Base-by-base conservation (phyloP, 2,888 invertebrate species). In the Biston betularia region DNA sequence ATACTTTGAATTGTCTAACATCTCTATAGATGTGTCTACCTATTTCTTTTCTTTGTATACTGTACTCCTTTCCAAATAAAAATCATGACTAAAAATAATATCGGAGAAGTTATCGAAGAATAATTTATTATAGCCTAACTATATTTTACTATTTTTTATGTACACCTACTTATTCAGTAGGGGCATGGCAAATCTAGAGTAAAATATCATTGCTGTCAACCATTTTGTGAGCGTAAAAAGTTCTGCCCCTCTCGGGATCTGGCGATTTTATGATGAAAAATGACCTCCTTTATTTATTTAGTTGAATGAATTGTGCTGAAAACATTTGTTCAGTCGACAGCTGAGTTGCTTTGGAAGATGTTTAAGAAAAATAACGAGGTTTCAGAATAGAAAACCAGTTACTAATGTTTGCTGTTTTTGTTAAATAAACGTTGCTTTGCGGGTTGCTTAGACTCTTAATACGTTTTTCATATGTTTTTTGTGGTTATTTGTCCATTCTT, bases 191-290 rank as follows among this genome's bases (percentile, higher is more conserved):
- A 5, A 58, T 58, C 58, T 49, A 58, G 33, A 42, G n/a, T 10
- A 6, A 1, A 10, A 42, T 9, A 58, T 58, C 58, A 50, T 50
- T n/a, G 49, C 0, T 56, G 34, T 45, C 86, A 81, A 79, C 81
- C 79, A 82, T 81, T 81, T 81, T 81, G 80, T 80, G 48, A 38
- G 76, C 64, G 76, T 70, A 86, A 86, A 87, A 86, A 83, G 73
- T 79, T 80, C 82, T 82, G 83, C 81, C 66, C 69, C 77, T 71
- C 74, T 66, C 75, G 73, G 56, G 55, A 50, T 77, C 77, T 76
- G 75, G 68, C 73, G 77, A 80, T 90, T 87, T 89, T 88, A 88
- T 82, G 83, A 88, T 86, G 87, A 89, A 89, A 90, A 89, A 89
- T 89, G 83, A 82, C 84, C 82, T 74, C 71, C 72, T 75, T 79